phyloP scores from a whole-genome alignment of 2,888 invertebrate genomes.

The Ophion obscuratus region DNA sequence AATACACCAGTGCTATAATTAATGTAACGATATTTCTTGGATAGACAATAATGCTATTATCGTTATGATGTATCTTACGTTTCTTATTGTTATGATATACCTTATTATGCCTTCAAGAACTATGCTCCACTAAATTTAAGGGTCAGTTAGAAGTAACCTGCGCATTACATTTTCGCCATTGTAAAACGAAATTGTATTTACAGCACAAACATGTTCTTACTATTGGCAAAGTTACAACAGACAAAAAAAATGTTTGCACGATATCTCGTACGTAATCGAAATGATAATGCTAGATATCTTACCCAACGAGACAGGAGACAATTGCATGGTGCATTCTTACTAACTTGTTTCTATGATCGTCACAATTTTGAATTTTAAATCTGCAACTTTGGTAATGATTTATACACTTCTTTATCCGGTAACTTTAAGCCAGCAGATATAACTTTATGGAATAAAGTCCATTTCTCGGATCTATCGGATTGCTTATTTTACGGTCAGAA shows the following conservation, averaged over 20 bases:
- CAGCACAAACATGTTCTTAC: constrained; percentile 13
- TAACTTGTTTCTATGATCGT: background rate
- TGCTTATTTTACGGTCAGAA: background rate
- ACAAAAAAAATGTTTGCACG: constrained; percentile 35
- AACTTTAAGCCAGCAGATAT: background rate
- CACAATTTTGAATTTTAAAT: constrained; percentile 1
- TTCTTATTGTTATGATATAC: background rate
- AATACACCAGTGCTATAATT: constrained; percentile 61
- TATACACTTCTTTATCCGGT: background rate
- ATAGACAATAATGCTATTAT: too few species aligned
- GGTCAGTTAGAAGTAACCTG: too few species aligned
- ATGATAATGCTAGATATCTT: background rate
- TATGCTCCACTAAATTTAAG: background rate
- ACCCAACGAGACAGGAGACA: background rate
- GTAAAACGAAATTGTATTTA: constrained; percentile 36
- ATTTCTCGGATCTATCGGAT: background rate
- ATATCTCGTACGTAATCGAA: background rate
- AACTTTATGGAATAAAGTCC: constrained; percentile 8
- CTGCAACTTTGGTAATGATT: background rate
- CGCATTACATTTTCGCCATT: constrained; percentile 8
- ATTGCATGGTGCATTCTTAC: constrained; percentile 54
- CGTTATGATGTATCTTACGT: background rate
- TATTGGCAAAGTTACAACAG: constrained; percentile 12
- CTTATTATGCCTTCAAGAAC: constrained; percentile 50
- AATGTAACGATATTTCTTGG: constrained; percentile 14